phyloP scores from a whole-genome alignment of 2,113 vertebrate species.

The Phalacrocorax carbo region DNA sequence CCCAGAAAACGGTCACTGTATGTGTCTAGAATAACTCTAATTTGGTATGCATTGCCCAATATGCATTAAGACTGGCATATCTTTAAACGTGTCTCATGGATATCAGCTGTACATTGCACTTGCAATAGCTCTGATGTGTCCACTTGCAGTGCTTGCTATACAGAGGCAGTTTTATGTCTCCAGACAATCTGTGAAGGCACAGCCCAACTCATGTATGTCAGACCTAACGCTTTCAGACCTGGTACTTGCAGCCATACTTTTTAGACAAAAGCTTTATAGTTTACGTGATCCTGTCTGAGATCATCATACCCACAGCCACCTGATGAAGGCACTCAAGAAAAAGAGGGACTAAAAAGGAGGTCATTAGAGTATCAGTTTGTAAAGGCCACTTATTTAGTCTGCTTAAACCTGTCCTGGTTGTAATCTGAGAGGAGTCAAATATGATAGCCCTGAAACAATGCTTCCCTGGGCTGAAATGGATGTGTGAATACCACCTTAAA shows the following conservation, averaged over 20 bases:
- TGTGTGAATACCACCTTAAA: neutral
- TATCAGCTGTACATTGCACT: neutral
- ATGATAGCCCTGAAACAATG: neutral
- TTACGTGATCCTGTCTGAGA: neutral
- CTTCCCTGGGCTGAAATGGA: neutral
- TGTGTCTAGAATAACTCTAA: fast-evolving
- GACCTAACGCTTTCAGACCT: neutral
- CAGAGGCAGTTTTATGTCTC: neutral
- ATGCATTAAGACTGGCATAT: neutral
- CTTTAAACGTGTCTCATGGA: fast-evolving
- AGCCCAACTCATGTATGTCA: neutral
- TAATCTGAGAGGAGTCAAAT: neutral
- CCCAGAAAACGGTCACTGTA: neutral
- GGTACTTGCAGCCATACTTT: neutral
- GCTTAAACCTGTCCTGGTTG: neutral
- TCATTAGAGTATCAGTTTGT: neutral
- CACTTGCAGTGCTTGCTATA: fast-evolving
- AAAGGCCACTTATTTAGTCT: neutral
- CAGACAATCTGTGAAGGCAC: neutral
- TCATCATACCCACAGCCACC: neutral
- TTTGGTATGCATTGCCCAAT: neutral
- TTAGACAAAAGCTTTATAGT: neutral
- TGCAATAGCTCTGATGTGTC: neutral
- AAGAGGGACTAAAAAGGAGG: neutral
- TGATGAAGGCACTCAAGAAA: neutral